phyloP scores from a whole-genome alignment of 2,113 vertebrate genomes.

The Apodemus sylvaticus region DNA sequence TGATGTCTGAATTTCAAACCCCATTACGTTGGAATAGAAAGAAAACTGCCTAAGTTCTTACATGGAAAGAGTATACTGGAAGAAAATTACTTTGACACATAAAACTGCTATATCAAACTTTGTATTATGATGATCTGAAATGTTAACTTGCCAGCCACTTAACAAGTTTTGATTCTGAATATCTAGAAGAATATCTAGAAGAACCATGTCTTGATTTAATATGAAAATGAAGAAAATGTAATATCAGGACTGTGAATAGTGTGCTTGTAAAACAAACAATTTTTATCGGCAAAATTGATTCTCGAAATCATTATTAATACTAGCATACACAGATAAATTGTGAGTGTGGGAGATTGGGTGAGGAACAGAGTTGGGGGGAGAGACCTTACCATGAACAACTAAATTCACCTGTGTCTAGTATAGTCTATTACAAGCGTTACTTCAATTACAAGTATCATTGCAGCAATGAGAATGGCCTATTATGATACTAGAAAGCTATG shows the following conservation, averaged over 20 bases:
- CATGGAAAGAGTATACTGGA: conserved; percentile 32
- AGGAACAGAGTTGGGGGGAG: too few species aligned
- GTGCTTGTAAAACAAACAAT: background rate
- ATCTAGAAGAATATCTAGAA: background rate
- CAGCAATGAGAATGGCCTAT: background rate
- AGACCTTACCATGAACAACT: background rate
- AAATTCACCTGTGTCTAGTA: background rate
- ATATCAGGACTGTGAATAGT: background rate
- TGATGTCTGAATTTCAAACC: conserved; percentile 68
- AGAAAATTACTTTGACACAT: conserved; percentile 68
- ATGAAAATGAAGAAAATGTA: conserved; percentile 8
- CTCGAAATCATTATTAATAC: background rate
- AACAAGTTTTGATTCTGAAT: conserved; percentile 43
- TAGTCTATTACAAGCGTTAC: background rate
- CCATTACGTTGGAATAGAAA: conserved; percentile 69
- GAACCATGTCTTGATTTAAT: conserved; percentile 12
- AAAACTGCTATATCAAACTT: conserved; percentile 65
- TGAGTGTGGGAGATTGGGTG: too few species aligned
- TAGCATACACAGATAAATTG: background rate
- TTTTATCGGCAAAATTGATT: background rate
- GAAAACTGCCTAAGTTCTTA: conserved; percentile 66
- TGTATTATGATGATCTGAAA: conserved; percentile 50
- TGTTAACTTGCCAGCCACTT: conserved; percentile 53
- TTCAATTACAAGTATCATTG: background rate
- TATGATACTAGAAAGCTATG: background rate